phyloP scores from a whole-genome alignment of 2,113 vertebrate genomes.

The Progne subis region DNA sequence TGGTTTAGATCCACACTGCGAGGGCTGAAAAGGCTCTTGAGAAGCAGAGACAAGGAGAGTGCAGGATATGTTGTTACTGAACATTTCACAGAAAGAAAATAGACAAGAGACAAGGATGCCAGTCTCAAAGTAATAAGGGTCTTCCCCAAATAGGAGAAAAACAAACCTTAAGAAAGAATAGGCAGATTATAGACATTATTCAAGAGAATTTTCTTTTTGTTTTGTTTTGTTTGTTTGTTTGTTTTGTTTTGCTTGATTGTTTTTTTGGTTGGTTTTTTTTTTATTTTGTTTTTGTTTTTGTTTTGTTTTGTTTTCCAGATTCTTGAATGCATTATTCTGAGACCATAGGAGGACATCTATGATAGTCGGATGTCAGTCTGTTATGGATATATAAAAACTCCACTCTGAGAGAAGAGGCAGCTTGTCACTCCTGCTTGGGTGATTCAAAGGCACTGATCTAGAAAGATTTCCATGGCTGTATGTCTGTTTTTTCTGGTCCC shows the following conservation, averaged over 20 bases:
- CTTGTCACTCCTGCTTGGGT: neutral
- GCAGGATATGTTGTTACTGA: neutral
- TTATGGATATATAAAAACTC: neutral
- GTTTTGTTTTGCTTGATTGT: neutral
- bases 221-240: too few relatives aligned
- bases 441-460: rapidly evolving
- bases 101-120: neutral
- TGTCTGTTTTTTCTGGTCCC: neutral
- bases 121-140: neutral
- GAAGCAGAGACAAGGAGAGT: neutral
- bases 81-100: neutral
- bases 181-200: neutral
- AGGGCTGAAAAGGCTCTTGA: neutral
- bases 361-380: neutral
- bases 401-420: neutral
- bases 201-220: neutral
- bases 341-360: neutral
- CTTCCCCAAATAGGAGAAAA: neutral
- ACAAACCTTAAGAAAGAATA: neutral
- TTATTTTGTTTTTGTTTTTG: too few relatives aligned
- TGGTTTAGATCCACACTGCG: neutral
- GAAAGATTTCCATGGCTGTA: neutral
- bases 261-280: neutral
- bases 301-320: neutral
- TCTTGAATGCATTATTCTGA: neutral